Evolutionary conservation across 1,140 invertebrate genomes (phyloP).

Genomic region (Dendrolimus kikuchii): DNA sequence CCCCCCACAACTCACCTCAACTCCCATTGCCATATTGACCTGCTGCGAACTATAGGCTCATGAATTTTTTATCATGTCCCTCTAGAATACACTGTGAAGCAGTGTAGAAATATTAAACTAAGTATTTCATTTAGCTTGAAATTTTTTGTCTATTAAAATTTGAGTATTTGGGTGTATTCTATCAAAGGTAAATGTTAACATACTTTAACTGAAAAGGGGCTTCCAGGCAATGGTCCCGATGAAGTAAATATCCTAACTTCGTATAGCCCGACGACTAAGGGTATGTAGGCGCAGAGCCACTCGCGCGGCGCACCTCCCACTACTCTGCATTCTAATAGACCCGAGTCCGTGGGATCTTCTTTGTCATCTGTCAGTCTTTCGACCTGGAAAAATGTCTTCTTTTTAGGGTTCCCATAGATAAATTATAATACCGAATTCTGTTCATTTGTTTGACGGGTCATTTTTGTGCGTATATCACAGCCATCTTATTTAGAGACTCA

Average conservation of each 20-base stretch:
- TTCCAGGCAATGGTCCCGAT: slow-evolving; percentile 72
- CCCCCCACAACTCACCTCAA: no score
- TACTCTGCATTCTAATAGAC: slow-evolving; percentile 61
- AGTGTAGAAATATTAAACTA: no score
- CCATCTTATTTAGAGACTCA: no score
- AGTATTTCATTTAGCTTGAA: not conserved
- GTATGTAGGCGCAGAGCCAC: slow-evolving; percentile 75
- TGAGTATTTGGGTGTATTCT: not conserved
- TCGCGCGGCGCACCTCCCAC: slow-evolving; percentile 53
- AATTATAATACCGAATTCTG: no score
- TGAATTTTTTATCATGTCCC: no score
- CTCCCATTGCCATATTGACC: no score
- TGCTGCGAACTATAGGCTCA: no score
- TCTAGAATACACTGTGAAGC: no score
- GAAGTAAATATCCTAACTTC: slow-evolving; percentile 74
- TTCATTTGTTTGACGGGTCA: no score
- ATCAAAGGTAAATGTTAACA: slow-evolving; percentile 8
- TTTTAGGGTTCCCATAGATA: no score
- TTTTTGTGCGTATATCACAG: no score
- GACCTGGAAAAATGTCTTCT: slow-evolving; percentile 30
- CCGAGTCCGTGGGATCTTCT: slow-evolving; percentile 52
- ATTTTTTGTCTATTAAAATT: not conserved
- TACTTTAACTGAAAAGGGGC: slow-evolving; percentile 73
- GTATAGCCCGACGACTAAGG: slow-evolving; percentile 72
- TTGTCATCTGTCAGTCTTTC: slow-evolving; percentile 60